Conservation (phyloP, 2,888 invertebrate species). For the Buathra laborator region DNA sequence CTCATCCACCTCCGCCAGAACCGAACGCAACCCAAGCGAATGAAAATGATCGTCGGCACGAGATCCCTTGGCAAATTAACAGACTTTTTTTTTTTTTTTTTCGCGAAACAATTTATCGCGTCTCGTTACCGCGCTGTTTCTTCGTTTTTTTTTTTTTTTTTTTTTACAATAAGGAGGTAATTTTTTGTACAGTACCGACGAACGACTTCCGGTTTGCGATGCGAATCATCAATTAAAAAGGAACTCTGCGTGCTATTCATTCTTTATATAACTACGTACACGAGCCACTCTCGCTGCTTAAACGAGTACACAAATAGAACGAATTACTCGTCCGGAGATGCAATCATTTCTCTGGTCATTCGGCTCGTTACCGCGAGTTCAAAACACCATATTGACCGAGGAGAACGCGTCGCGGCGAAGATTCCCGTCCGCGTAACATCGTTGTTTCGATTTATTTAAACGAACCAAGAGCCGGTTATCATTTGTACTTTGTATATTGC, state of each 20-base stretch:
- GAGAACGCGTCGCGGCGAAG: constrained; percentile 18
- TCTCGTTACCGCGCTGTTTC: constrained; percentile 2
- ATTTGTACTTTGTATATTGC: neutral
- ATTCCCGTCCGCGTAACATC: constrained; percentile 11
- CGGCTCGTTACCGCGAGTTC: constrained; percentile 29
- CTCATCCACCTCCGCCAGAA: constrained; percentile 46
- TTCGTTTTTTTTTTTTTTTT: neutral
- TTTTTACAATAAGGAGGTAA: neutral
- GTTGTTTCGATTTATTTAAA: constrained; percentile 22
- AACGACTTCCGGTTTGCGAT: constrained; percentile 17
- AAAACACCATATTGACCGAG: constrained; percentile 10
- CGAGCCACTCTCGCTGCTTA: neutral
- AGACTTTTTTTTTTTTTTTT: neutral
- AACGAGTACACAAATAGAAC: neutral
- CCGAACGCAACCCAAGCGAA: constrained; percentile 45
- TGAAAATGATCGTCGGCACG: constrained; percentile 18
- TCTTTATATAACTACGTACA: too few relatives aligned
- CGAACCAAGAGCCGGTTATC: neutral
- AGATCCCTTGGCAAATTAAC: neutral
- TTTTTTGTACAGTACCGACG: constrained; percentile 6
- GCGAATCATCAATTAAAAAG: neutral
- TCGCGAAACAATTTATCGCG: constrained; percentile 12
- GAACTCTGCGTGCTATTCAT: neutral
- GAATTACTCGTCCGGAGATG: neutral
- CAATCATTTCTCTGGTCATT: constrained; percentile 38